A percentile compares a stretch with the other conserved stretches of the same genome.
Conservation (phyloP, 37 sponge, comb jelly and placozoan genomes). For the Tethya wilhelma region DNA sequence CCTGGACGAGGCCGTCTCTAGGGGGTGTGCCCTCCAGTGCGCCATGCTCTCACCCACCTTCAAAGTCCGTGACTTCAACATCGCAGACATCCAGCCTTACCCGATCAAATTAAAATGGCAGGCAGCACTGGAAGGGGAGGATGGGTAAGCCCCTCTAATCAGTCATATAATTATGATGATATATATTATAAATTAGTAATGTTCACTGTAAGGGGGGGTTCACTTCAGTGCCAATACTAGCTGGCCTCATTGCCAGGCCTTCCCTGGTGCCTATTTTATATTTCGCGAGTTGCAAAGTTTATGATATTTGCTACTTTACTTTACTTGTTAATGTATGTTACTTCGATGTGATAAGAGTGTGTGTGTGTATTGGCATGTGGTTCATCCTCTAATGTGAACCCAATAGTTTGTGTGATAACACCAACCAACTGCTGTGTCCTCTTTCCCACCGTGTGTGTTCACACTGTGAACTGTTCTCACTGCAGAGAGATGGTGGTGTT, state of each 20-base stretch:
- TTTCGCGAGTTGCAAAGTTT: too few relatives aligned
- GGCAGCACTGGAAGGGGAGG: slow-evolving; percentile 65
- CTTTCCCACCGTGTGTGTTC: neutral
- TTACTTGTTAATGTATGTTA: neutral
- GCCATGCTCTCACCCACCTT: slow-evolving; percentile 98
- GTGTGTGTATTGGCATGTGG: neutral
- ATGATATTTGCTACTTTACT: neutral
- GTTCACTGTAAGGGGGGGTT: too few relatives aligned
- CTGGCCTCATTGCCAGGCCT: too few relatives aligned
- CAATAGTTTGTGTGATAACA: neutral
- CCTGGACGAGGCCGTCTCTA: slow-evolving; percentile 93
- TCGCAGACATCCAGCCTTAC: slow-evolving; percentile 80
- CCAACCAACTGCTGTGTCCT: neutral
- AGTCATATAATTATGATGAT: neutral
- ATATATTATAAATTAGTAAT: neutral
- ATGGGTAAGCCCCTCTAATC: slow-evolving; percentile 50
- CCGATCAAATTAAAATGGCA: slow-evolving; percentile 88
- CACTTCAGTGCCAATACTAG: too few relatives aligned
- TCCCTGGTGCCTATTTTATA: neutral
- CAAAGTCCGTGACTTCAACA: slow-evolving; percentile 89
- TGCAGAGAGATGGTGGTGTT: slow-evolving; percentile 89
- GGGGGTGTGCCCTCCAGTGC: slow-evolving; percentile 98
- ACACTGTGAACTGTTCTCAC: neutral
- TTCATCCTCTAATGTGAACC: too few relatives aligned
- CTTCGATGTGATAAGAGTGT: neutral